phyloP scores from a whole-genome alignment of 2,888 invertebrate species.

The Sipunculus nudus region DNA sequence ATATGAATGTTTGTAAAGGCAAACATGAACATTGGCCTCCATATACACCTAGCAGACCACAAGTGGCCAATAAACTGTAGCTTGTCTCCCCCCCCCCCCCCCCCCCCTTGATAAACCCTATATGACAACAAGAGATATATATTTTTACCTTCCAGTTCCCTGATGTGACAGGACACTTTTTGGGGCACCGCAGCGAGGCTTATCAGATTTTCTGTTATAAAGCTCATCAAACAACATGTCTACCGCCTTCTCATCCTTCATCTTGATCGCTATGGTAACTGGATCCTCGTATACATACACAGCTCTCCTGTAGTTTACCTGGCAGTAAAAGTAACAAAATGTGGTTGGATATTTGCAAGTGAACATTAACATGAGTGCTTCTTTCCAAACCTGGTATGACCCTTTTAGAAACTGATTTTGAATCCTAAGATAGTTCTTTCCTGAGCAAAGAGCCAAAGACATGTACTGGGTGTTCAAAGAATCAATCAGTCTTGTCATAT shows the following conservation, averaged over 20 bases:
- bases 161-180: slow-evolving; percentile 10
- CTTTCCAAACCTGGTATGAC: too few species aligned
- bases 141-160: slow-evolving; percentile 23
- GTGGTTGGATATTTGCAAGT: too few species aligned
- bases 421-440: too few species aligned
- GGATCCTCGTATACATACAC: slow-evolving; percentile 42
- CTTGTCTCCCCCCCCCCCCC: neutral
- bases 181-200: neutral
- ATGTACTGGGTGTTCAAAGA: too few species aligned
- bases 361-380: too few species aligned
- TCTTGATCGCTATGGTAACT: slow-evolving; percentile 14
- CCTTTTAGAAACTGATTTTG: too few species aligned
- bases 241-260: slow-evolving; percentile 46
- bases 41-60: too few species aligned
- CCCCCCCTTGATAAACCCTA: neutral
- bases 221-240: slow-evolving; percentile 51
- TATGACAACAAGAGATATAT: neutral
- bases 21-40: slow-evolving; percentile 5
- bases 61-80: neutral
- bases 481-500: too few species aligned
- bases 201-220: slow-evolving; percentile 31
- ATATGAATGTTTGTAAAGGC: neutral
- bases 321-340: neutral
- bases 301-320: slow-evolving; percentile 48
- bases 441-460: too few species aligned